Evolutionary conservation across 2,113 vertebrate genomes (phyloP), one percentile per base, ranked within the genome.

Genomic region (Ciconia boyciana): DNA sequence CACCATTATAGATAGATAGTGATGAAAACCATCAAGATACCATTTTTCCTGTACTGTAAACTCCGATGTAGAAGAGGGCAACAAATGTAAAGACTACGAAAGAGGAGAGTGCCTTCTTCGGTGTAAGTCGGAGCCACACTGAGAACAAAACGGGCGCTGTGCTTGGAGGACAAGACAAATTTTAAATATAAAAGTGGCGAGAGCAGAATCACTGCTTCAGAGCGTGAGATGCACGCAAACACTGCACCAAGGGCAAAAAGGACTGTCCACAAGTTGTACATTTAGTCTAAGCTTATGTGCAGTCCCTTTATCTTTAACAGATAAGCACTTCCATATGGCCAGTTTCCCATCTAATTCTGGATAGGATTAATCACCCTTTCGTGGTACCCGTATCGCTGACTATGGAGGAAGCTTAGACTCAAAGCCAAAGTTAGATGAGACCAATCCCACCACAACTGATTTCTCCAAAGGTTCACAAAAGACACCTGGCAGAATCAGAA

Each of bases 321-420:
- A 61, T 31, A 74, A 91, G 34, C 16, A 6, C 24, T 34, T 60
- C 83, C 28, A 6, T 14, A 10, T 15, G 34, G 46, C 46, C 41
- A 81, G 9, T 15, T 39, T 68, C 68, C 54, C n/a, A 52, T 43
- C 41, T 75, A 10, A 11, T 81, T 41, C 48, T 5, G 17, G 48
- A 9, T 2, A 22, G 31, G 26, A 81, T 92, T 75, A 21, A 68
- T 26, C 61, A 15, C 29, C n/a, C 9, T 48, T 46, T 68, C 39
- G 3, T 4, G 21, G 39, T 19, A 58, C 31, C 18, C 0, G 0
- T 22, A 18, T 29, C 8, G 0, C 44, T 25, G 28, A 6, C 8
- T 24, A 6, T 1, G n/a, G 52, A 74, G 52, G 36, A 60, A 68
- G 46, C n/a, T 16, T 14, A 48, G 52, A 39, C 51, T 46, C 61